phyloP scores from a whole-genome alignment of 2,113 vertebrate genomes.

The Hippoglossus stenolepis region DNA sequence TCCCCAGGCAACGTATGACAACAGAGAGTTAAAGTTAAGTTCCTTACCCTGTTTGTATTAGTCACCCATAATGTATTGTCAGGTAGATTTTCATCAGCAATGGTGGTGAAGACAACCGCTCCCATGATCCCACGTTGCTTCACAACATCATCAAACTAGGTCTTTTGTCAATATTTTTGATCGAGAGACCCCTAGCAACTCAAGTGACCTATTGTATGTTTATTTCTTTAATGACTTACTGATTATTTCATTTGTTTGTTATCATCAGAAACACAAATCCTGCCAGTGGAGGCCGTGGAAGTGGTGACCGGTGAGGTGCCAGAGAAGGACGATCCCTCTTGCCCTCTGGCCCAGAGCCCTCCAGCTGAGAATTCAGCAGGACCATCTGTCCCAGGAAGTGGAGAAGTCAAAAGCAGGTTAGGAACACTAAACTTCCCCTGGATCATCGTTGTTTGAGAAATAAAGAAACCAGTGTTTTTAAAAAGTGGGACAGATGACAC shows the following conservation, averaged over 20 bases:
- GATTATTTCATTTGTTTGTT: neutral
- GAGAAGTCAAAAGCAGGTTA: conserved; percentile 92
- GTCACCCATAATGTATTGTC: neutral
- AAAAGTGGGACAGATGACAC: neutral
- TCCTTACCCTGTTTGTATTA: neutral
- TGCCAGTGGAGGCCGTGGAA: conserved; percentile 82
- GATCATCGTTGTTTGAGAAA: neutral
- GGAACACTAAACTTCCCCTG: conserved; percentile 39
- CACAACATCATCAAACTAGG: too few species aligned
- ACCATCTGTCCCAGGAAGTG: conserved; percentile 85
- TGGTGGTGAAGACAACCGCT: neutral
- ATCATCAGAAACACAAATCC: conserved; percentile 67
- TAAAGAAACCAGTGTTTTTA: neutral
- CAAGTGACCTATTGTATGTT: neutral
- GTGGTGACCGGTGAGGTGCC: conserved; percentile 83
- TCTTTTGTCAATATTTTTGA: too few species aligned
- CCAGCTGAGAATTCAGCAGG: conserved; percentile 83
- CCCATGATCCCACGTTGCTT: too few species aligned
- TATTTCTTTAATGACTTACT: conserved; percentile 17
- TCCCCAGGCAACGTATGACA: neutral
- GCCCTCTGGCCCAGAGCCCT: conserved; percentile 81
- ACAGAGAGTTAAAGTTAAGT: neutral
- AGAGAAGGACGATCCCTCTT: conserved; percentile 79
- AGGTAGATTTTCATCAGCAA: neutral
- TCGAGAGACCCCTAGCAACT: too few species aligned